phyloP scores from a whole-genome alignment of 30 jellyfish, hydroid and myxozoan species.

The Haliclystus octoradiatus region DNA sequence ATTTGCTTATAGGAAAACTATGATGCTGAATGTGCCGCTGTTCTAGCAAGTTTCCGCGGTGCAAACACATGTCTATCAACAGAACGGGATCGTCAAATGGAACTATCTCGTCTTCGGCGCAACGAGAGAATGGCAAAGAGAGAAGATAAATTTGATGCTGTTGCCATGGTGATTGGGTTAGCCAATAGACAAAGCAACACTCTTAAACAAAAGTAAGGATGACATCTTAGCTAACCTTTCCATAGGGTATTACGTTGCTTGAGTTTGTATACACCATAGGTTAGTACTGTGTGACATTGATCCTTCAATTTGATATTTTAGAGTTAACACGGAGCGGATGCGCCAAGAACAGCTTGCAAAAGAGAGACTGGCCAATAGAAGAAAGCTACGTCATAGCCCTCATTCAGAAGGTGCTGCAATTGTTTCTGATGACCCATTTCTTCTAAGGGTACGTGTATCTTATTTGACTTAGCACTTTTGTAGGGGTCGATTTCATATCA shows the following conservation, averaged over 20 bases:
- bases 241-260: too few relatives aligned
- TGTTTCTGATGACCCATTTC: too few relatives aligned
- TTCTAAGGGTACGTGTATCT: too few relatives aligned
- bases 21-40: slow-evolving; percentile 73
- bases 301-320: background rate
- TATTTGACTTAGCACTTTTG: too few relatives aligned
- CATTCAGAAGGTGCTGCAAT: too few relatives aligned
- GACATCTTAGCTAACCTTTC: background rate
- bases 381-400: too few relatives aligned
- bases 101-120: slow-evolving; percentile 62
- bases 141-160: slow-evolving; percentile 85
- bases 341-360: slow-evolving; percentile 91
- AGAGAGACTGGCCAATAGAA: slow-evolving; percentile 57
- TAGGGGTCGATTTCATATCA: too few relatives aligned
- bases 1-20: slow-evolving; percentile 32
- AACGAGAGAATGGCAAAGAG: slow-evolving; percentile 51
- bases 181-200: slow-evolving; percentile 47
- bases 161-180: slow-evolving; percentile 58
- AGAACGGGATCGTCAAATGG: slow-evolving; percentile 64
- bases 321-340: slow-evolving; percentile 70
- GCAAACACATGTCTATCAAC: slow-evolving; percentile 30
- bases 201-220: slow-evolving; percentile 55
- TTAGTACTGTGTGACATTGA: too few relatives aligned
- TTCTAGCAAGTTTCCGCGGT: slow-evolving; percentile 33
- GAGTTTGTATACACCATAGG: too few relatives aligned